Conservation (phyloP, 2,888 invertebrate species). For the Teleogryllus oceanicus region DNA sequence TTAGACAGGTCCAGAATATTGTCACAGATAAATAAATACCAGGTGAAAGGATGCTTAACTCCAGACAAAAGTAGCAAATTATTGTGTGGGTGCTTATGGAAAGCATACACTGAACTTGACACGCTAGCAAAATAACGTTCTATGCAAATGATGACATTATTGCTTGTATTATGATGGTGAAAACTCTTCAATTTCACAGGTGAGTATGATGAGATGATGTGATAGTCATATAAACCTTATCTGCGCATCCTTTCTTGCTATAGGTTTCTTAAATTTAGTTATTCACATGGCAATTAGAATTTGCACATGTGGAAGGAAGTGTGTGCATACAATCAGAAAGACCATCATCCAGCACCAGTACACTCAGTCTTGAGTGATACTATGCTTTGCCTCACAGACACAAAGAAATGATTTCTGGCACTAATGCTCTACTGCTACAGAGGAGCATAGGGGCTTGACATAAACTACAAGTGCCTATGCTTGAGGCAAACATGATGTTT, state of each 20-base stretch:
- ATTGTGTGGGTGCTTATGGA: neutral
- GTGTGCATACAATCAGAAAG: neutral
- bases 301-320: neutral
- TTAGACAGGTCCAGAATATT: slow-evolving; percentile 18
- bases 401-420: too few species aligned
- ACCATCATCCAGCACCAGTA: too few species aligned
- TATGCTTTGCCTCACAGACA: too few species aligned
- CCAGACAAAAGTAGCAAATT: neutral
- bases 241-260: neutral
- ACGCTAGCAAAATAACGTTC: neutral
- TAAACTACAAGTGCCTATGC: neutral
- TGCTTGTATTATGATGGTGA: neutral
- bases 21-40: neutral
- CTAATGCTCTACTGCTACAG: neutral
- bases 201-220: neutral
- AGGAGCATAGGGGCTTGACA: neutral
- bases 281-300: neutral
- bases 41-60: neutral
- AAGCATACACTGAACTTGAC: slow-evolving; percentile 11
- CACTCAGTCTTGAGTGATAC: too few species aligned
- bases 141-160: neutral
- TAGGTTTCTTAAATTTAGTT: neutral
- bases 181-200: neutral
- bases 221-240: neutral
- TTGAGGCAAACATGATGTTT: slow-evolving; percentile 10